A percentile compares a stretch with the other conserved stretches of the same genome.
Evolutionary conservation across 2,797 vertebrate species (phyloP).

Genomic region (Amblyraja radiata): DNA sequence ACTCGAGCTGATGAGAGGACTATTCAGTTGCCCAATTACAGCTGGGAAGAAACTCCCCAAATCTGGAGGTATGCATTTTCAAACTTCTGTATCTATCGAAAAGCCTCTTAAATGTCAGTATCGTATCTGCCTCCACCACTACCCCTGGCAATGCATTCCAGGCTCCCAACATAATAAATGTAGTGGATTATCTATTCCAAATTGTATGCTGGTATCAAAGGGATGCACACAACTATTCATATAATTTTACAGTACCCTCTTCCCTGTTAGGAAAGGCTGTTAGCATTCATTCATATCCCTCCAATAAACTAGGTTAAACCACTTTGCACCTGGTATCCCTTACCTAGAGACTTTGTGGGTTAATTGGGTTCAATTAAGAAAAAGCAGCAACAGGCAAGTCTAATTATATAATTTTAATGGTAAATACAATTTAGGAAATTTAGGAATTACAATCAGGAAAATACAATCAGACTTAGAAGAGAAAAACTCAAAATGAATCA

Average conservation of each 20-base stretch:
- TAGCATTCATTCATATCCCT: neutral
- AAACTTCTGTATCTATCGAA: too few relatives aligned
- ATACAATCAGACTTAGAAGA: slow-evolving; percentile 19
- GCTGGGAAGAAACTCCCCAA: too few relatives aligned
- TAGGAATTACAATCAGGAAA: slow-evolving; percentile 23
- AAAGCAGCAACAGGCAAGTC: neutral
- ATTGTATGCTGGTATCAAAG: too few relatives aligned
- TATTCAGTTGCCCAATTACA: too few relatives aligned
- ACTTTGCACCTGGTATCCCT: neutral
- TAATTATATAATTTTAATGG: slow-evolving; percentile 34
- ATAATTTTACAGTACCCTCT: neutral
- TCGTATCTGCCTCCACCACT: too few relatives aligned
- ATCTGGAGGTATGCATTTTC: too few relatives aligned
- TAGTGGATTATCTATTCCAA: neutral
- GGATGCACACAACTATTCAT: neutral
- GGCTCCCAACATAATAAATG: too few relatives aligned
- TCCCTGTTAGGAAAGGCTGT: neutral
- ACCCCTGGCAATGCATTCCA: too few relatives aligned
- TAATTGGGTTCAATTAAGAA: neutral
- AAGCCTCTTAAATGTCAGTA: too few relatives aligned
- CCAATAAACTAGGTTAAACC: neutral
- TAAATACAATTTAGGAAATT: slow-evolving; percentile 1
- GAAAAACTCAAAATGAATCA: slow-evolving; percentile 27
- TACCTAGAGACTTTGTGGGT: neutral
- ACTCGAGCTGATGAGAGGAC: too few relatives aligned